Conservation (phyloP, 2,888 invertebrate genomes). For the Carabus problematicus region DNA sequence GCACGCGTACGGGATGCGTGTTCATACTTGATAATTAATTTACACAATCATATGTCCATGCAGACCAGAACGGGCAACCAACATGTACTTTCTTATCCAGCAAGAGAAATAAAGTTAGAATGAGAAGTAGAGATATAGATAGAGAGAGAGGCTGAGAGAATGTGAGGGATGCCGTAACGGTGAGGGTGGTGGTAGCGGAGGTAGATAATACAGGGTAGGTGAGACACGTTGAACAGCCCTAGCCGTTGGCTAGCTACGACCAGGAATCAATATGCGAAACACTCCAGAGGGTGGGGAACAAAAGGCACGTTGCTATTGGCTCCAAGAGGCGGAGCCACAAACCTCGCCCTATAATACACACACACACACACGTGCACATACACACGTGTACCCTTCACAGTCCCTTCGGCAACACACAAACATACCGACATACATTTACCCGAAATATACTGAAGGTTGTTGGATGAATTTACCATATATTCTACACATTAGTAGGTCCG, state of each 20-base stretch:
- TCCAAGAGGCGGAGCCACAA: conserved; percentile 31
- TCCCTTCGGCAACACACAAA: not conserved
- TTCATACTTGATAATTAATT: no score
- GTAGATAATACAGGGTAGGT: no score
- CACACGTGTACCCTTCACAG: not conserved
- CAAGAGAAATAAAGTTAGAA: no score
- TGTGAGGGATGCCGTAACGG: not conserved
- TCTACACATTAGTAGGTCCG: not conserved
- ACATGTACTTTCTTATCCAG: no score
- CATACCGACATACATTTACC: conserved; percentile 4
- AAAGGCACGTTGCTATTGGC: conserved; percentile 29
- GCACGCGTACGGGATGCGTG: no score
- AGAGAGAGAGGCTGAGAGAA: no score
- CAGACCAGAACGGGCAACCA: no score
- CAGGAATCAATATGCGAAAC: conserved; percentile 40
- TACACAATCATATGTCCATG: no score
- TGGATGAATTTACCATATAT: no score
- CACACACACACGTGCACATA: not conserved
- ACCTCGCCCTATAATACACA: conserved; percentile 28
- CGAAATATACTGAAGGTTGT: no score
- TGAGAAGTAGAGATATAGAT: no score
- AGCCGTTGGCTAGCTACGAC: conserved; percentile 39
- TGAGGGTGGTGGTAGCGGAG: not conserved
- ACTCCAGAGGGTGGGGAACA: conserved; percentile 20
- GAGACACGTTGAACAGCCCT: conserved; percentile 1